phyloP scores from a whole-genome alignment of 2,113 vertebrate species.

The Physeter macrocephalus region DNA sequence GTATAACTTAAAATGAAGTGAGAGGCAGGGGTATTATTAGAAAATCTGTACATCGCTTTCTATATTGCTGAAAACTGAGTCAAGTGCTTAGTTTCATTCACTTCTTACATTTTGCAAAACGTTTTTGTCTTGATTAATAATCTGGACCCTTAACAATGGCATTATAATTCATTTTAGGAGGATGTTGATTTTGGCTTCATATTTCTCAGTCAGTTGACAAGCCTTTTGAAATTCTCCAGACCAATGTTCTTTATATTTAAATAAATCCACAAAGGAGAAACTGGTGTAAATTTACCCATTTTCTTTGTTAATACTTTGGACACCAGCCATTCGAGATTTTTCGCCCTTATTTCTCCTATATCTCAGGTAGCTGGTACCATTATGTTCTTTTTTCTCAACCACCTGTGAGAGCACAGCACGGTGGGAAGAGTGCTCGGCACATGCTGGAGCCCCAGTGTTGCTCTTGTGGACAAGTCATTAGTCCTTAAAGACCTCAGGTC shows the following conservation, averaged over 20 bases:
- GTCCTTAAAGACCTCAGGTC: neutral
- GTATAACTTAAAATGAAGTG: neutral
- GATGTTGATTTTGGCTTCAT: neutral
- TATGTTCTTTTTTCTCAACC: neutral
- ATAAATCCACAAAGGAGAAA: neutral
- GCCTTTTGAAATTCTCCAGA: neutral
- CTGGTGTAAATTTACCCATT: neutral
- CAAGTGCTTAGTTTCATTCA: constrained; percentile 17
- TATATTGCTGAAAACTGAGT: neutral
- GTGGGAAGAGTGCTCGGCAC: neutral
- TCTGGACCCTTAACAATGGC: neutral
- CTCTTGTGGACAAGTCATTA: neutral
- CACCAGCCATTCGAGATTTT: neutral
- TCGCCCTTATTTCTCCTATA: neutral
- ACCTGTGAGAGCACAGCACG: accelerated
- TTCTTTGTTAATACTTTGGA: neutral
- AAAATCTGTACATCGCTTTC: neutral
- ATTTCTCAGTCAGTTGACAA: neutral
- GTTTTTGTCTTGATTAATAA: neutral
- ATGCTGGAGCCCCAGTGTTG: neutral
- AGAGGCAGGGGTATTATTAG: neutral
- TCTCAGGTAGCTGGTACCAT: neutral
- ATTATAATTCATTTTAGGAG: neutral
- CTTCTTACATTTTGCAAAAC: neutral
- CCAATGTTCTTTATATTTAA: neutral